phyloP scores from a whole-genome alignment of 2,888 invertebrate genomes.

The Byasa hedistus region DNA sequence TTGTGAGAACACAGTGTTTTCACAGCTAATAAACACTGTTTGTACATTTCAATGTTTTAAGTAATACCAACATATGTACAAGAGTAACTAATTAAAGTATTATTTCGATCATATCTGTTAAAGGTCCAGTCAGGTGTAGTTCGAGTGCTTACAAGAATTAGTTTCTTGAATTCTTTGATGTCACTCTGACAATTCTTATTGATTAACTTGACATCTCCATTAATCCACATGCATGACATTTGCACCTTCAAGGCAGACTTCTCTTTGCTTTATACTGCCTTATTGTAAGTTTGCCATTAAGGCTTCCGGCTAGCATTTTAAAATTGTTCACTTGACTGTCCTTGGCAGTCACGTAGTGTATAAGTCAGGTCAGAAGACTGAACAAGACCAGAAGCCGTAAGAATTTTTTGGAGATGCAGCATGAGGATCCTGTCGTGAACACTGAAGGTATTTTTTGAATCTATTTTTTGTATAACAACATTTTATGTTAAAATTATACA shows the following conservation, averaged over 20 bases:
- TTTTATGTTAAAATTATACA: conserved; percentile 47
- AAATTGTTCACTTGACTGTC: conserved; percentile 79
- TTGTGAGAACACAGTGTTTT: conserved; percentile 58
- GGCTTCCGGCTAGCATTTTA: conserved; percentile 74
- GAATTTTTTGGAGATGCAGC: conserved; percentile 76
- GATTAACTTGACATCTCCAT: conserved; percentile 49
- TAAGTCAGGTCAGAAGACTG: conserved; percentile 81
- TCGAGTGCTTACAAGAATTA: conserved; percentile 75
- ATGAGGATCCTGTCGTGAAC: conserved; percentile 70
- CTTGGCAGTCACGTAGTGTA: conserved; percentile 78
- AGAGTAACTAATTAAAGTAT: conserved; percentile 75
- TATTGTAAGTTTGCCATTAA: conserved; percentile 59
- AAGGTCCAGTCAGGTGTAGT: conserved; percentile 81
- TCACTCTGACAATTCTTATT: conserved; percentile 54
- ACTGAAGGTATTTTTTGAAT: conserved; percentile 78
- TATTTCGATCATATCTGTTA: conserved; percentile 79
- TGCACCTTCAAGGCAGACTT: conserved; percentile 44
- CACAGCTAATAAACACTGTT: conserved; percentile 56
- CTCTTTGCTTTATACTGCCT: conserved; percentile 45
- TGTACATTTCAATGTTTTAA: conserved; percentile 57
- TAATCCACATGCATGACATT: conserved; percentile 51
- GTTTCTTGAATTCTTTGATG: conserved; percentile 59
- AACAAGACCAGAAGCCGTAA: conserved; percentile 76
- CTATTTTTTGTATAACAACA: conserved; percentile 74
- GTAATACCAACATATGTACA: conserved; percentile 58